A percentile compares a stretch with the other conserved stretches of the same genome.
Evolutionary conservation across 2,113 vertebrate genomes (phyloP).

Genomic region (Hippocampus comes): DNA sequence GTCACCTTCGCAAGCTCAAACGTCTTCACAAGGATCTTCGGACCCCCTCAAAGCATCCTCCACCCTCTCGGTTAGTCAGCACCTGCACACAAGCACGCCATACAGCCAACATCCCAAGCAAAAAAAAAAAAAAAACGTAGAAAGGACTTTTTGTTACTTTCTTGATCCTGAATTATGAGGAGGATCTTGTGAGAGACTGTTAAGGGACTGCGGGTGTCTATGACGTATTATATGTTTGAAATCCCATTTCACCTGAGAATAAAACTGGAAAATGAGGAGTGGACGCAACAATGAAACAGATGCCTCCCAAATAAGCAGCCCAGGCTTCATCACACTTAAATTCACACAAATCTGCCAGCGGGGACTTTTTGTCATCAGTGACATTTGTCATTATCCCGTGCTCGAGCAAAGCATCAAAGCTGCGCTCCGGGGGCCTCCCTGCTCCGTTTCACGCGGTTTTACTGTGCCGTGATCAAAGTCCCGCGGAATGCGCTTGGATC

Average conservation of each 20-base stretch:
- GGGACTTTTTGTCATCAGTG: constrained; percentile 30
- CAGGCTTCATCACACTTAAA: not conserved
- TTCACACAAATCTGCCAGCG: constrained; percentile 24
- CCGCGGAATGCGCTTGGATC: constrained; percentile 41
- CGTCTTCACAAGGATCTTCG: constrained; percentile 60
- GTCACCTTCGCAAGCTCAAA: constrained; percentile 62
- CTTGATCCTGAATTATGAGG: not conserved
- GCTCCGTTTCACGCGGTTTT: constrained; percentile 43
- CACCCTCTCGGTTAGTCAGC: constrained; percentile 81
- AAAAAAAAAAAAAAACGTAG: not conserved
- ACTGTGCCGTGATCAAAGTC: constrained; percentile 61
- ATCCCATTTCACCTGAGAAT: not conserved
- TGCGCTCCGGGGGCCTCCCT: constrained; percentile 19
- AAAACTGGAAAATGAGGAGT: not conserved
- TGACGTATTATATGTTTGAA: not conserved
- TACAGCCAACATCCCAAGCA: not conserved
- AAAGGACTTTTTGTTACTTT: not conserved
- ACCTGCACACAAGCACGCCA: not conserved
- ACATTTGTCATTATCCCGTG: constrained; percentile 51
- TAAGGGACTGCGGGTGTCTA: not conserved
- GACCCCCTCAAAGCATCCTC: constrained; percentile 60
- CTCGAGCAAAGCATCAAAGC: constrained; percentile 54
- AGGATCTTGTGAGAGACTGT: not conserved
- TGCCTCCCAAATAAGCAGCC: not conserved
- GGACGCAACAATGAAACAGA: not conserved